Percentiles rank a stretch among this genome's conserved stretches.
These are phyloP conservation scores for Pseudomyrmex pallidus DNA, from an alignment of 1,140 invertebrate genomes.

Conservation along the genomic window DNA sequence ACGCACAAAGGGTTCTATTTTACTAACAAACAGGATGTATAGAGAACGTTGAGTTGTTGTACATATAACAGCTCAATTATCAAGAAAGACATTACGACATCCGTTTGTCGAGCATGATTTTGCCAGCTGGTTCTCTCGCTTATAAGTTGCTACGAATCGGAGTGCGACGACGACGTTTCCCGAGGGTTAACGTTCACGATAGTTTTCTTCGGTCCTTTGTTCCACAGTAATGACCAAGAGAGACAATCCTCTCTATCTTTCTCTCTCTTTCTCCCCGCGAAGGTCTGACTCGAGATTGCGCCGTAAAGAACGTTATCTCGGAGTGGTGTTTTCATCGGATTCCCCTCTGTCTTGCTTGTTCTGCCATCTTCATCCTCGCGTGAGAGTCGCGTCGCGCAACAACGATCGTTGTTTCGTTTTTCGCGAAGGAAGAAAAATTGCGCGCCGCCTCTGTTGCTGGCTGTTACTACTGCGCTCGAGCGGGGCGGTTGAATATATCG, in stretches of 20 bases:
- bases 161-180: conserved; percentile 32
- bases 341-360: conserved; percentile 49
- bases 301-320: conserved; percentile 63
- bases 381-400: conserved; percentile 37
- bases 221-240: conserved; percentile 49
- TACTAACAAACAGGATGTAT: conserved; percentile 12
- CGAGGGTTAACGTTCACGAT: conserved; percentile 54
- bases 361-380: conserved; percentile 4
- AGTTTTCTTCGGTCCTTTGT: conserved; percentile 61
- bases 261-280: conserved; percentile 18
- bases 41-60: neutral
- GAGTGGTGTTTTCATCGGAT: conserved; percentile 60
- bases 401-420: conserved; percentile 52
- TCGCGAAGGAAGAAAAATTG: conserved; percentile 57
- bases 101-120: conserved; percentile 31
- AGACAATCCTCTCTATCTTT: neutral
- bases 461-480: conserved; percentile 2
- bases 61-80: conserved; percentile 53
- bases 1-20: conserved; percentile 29
- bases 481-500: conserved; percentile 48
- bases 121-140: conserved; percentile 38
- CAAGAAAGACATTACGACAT: conserved; percentile 41
- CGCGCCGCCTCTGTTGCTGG: neutral
- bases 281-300: conserved; percentile 36
- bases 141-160: conserved; percentile 35